Evolutionary conservation across 2,797 vertebrate species (phyloP).

Genomic region (Eidolon dupreanum): DNA sequence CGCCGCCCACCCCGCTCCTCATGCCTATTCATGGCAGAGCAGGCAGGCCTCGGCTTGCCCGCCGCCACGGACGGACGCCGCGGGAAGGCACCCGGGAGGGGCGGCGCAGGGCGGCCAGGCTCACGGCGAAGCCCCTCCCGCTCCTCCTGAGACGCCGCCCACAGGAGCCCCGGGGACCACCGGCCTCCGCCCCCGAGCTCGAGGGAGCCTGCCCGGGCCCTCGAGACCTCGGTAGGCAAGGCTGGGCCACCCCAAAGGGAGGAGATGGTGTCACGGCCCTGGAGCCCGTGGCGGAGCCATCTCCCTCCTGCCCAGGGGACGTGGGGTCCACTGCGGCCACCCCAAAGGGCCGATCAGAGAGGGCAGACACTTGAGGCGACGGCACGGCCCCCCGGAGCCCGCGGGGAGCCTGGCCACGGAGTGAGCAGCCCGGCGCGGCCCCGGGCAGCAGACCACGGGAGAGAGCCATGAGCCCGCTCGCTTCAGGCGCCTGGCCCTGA

Average conservation of each 20-base stretch:
- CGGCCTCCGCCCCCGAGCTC: accelerated
- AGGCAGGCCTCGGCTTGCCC: constrained; percentile 95
- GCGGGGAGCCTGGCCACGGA: neutral
- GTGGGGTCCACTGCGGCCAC: neutral
- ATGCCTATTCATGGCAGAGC: constrained; percentile 93
- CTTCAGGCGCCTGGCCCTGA: neutral
- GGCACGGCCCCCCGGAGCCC: too few relatives aligned
- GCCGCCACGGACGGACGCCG: neutral
- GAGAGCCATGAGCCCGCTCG: neutral
- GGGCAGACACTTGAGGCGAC: accelerated
- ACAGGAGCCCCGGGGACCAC: neutral
- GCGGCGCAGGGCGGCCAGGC: neutral
- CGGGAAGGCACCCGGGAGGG: constrained; percentile 85
- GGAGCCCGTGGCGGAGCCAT: accelerated
- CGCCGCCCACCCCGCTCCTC: constrained; percentile 89
- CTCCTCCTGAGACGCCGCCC: neutral
- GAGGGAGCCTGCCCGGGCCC: neutral
- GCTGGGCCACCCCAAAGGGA: neutral
- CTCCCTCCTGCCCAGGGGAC: neutral
- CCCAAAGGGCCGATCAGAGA: neutral
- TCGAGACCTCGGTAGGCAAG: neutral
- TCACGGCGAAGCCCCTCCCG: accelerated
- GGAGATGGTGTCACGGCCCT: neutral
- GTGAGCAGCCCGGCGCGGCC: accelerated
- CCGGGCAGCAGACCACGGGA: accelerated